Percentiles rank a stretch among this genome's conserved stretches.
Conservation (phyloP, 2,888 invertebrate genomes). For the Epistrophe eligans region DNA sequence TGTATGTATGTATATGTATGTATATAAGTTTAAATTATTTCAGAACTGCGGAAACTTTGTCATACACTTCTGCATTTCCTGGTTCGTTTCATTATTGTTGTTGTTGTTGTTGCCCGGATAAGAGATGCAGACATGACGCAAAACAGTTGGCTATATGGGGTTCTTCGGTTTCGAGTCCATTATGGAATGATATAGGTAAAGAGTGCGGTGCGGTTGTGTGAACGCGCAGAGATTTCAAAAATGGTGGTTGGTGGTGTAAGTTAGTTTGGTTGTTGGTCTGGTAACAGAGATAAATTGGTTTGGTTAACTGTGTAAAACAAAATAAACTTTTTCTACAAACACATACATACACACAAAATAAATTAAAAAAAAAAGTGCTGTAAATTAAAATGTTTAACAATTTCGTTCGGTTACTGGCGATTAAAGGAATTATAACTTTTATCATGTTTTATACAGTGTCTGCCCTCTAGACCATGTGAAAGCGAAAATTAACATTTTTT, state of each 20-base stretch:
- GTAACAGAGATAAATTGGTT: constrained; percentile 60
- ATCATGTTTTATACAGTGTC: not conserved
- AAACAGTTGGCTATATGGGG: constrained; percentile 42
- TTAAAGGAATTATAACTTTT: constrained; percentile 38
- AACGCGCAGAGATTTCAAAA: constrained; percentile 33
- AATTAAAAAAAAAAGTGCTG: too few species aligned
- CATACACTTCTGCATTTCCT: constrained; percentile 55
- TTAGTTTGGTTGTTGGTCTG: constrained; percentile 33
- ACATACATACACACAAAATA: not conserved
- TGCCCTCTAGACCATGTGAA: not conserved
- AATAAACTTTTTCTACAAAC: not conserved
- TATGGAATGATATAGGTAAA: constrained; percentile 3
- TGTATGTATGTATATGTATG: not conserved
- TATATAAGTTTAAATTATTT: constrained; percentile 65
- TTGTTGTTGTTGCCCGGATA: constrained; percentile 7
- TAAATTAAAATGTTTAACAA: constrained; percentile 56
- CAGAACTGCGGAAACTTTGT: constrained; percentile 67
- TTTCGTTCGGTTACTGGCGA: constrained; percentile 49
- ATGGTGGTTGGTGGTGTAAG: constrained; percentile 25
- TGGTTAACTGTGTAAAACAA: constrained; percentile 32
- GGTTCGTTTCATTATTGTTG: constrained; percentile 22
- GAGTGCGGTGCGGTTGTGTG: not conserved
- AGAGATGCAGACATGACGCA: constrained; percentile 14
- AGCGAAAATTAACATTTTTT: not conserved
- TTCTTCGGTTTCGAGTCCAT: constrained; percentile 28